Conservation (phyloP, 2,113 vertebrate species). For the zebrafish (Danio rerio) region GRCz12tu NC_133176.1:33688501-33689000, state of each 20-base stretch:
- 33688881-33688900: too few species aligned
- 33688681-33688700: neutral
- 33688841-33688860: too few species aligned
- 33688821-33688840: too few species aligned
- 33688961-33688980: too few species aligned
- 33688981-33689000: too few species aligned
- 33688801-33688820: constrained; percentile 79
- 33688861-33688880: too few species aligned
- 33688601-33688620: neutral
- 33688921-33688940: too few species aligned
- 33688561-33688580: too few species aligned
- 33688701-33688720: neutral
- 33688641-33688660: neutral
- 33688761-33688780: constrained; percentile 90
- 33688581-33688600: neutral
- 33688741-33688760: constrained; percentile 98
- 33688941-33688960: too few species aligned
- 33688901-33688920: too few species aligned
- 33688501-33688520: neutral
- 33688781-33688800: constrained; percentile 94
- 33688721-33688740: constrained; percentile 90
- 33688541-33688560: neutral
- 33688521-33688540: neutral
- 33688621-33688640: neutral
- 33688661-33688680: neutral